These are phyloP conservation scores for Siniperca knerii DNA, from an alignment of 2,113 vertebrate species.

Conservation along the genomic window DNA sequence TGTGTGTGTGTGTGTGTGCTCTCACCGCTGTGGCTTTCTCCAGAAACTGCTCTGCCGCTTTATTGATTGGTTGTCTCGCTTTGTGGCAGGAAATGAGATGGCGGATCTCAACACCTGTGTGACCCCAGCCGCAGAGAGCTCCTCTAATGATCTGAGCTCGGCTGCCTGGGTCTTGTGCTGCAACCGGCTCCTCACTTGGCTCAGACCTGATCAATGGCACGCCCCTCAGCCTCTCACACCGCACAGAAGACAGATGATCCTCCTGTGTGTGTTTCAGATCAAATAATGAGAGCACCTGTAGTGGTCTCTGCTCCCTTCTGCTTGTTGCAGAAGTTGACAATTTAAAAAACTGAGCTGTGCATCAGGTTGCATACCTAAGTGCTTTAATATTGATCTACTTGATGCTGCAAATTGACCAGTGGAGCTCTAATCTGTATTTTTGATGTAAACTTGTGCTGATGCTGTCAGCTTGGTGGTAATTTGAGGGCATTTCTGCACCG, in stretches of 20 bases:
- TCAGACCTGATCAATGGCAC: constrained; percentile 70
- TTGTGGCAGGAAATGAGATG: constrained; percentile 73
- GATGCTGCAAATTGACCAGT: constrained; percentile 44
- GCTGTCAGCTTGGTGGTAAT: constrained; percentile 25
- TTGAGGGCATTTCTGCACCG: constrained; percentile 51
- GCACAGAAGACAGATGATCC: constrained; percentile 15
- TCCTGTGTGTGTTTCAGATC: constrained; percentile 32
- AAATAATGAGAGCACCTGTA: constrained; percentile 66
- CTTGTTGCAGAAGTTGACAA: constrained; percentile 45
- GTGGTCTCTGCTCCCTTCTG: constrained; percentile 39
- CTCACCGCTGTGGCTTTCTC: constrained; percentile 38
- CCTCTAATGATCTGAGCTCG: constrained; percentile 75
- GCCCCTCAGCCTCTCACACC: constrained; percentile 34
- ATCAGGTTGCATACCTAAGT: constrained; percentile 36
- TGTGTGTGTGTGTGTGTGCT: background rate
- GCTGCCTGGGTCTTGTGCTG: constrained; percentile 53
- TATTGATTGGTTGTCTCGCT: constrained; percentile 68
- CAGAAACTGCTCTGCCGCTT: constrained; percentile 48
- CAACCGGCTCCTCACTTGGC: constrained; percentile 27
- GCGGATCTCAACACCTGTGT: constrained; percentile 65
- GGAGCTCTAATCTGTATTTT: constrained; percentile 26
- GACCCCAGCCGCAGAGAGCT: constrained; percentile 58
- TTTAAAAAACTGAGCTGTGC: constrained; percentile 34
- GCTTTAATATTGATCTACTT: constrained; percentile 40
- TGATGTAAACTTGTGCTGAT: constrained; percentile 35